These are phyloP conservation scores for Epirrhoe alternata DNA, from an alignment of 2,888 invertebrate species.

Conservation along the genomic window DNA sequence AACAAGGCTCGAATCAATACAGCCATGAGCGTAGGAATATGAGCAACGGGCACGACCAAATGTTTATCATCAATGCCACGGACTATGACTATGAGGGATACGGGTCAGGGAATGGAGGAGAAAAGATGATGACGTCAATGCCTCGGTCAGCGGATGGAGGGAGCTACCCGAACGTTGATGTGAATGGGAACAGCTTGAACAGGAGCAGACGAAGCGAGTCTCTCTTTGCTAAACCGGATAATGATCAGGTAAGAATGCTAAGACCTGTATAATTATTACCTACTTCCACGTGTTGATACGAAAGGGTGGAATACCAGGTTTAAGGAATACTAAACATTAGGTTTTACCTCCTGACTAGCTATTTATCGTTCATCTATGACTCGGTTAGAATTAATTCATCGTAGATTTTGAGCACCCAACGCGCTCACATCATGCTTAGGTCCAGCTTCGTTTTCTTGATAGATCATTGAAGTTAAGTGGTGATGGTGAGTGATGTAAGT, in stretches of 20 bases:
- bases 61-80: constrained; percentile 62
- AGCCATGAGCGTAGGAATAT: constrained; percentile 63
- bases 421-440: no score
- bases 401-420: no score
- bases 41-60: constrained; percentile 56
- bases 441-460: no score
- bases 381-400: no score
- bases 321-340: no score
- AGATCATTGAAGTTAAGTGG: no score
- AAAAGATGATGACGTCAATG: constrained; percentile 54
- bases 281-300: no score
- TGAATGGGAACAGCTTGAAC: constrained; percentile 40
- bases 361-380: no score
- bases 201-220: constrained; percentile 64
- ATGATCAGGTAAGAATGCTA: constrained; percentile 61
- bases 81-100: constrained; percentile 61
- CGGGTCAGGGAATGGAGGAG: constrained; percentile 52
- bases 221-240: constrained; percentile 59
- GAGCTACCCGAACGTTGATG: constrained; percentile 37
- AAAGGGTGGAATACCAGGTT: no score
- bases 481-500: no score
- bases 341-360: not conserved
- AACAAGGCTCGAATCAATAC: constrained; percentile 59
- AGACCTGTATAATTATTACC: not conserved
- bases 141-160: constrained; percentile 48